A percentile compares a stretch with the other conserved stretches of the same genome.
Evolutionary conservation across 2,888 invertebrate genomes (phyloP).

Genomic region (Stenotaenia linearis): DNA sequence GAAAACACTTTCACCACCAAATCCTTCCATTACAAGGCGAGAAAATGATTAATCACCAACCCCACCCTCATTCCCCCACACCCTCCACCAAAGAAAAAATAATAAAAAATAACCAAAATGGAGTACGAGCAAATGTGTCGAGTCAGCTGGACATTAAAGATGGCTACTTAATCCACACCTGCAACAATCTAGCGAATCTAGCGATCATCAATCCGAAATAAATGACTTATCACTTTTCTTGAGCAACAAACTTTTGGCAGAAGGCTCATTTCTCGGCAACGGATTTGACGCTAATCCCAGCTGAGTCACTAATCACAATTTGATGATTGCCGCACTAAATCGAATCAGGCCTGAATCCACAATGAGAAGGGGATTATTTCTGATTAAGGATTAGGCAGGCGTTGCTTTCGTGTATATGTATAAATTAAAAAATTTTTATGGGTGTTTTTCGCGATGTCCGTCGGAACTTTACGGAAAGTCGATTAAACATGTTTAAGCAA

Average conservation of each 20-base stretch:
- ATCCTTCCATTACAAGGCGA: background rate
- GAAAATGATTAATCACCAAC: background rate
- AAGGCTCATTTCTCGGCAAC: background rate
- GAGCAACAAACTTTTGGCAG: background rate
- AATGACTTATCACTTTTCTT: constrained; percentile 19
- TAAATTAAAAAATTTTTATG: too few relatives aligned
- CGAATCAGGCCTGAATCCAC: constrained; percentile 16
- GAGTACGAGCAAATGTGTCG: background rate
- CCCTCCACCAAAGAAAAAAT: background rate
- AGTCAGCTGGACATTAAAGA: background rate
- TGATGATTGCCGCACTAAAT: constrained; percentile 16
- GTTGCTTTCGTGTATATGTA: too few relatives aligned
- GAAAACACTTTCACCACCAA: background rate
- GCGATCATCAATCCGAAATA: background rate
- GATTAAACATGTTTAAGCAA: too few relatives aligned
- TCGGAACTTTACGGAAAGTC: background rate
- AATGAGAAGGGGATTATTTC: constrained; percentile 18
- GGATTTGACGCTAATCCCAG: background rate
- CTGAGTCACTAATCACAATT: constrained; percentile 26
- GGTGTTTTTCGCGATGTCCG: too few relatives aligned
- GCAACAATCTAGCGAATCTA: too few relatives aligned
- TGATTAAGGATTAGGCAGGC: background rate
- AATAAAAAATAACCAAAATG: background rate
- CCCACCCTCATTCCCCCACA: background rate
- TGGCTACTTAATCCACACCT: background rate